These are phyloP conservation scores for Laticauda laticaudata DNA, from an alignment of 2,113 vertebrate genomes.

Conservation along the genomic window DNA sequence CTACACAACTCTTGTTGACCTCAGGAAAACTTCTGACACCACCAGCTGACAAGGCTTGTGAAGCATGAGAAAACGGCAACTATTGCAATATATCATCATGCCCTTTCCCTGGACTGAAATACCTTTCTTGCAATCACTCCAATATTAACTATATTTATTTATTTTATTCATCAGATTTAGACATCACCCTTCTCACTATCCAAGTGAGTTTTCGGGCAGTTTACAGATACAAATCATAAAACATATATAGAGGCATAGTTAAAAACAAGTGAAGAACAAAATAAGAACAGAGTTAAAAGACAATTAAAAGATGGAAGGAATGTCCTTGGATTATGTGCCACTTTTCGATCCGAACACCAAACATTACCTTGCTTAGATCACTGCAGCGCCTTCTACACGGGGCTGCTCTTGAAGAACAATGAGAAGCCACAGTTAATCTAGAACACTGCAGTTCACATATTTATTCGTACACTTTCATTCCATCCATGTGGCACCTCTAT, in stretches of 20 bases:
- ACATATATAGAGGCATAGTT: background rate
- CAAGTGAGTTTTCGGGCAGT: background rate
- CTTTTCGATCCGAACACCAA: background rate
- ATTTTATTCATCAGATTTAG: background rate
- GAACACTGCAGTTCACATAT: background rate
- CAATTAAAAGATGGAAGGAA: background rate
- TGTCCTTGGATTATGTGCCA: background rate
- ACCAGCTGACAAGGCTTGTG: background rate
- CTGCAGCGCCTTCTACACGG: background rate
- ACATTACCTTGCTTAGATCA: background rate
- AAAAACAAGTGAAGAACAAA: background rate
- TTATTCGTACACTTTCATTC: background rate
- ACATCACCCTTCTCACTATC: background rate
- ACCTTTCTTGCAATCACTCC: background rate
- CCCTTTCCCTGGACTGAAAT: background rate
- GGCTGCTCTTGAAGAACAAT: background rate
- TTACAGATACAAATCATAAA: background rate
- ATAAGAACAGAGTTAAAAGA: background rate
- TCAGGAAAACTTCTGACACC: background rate
- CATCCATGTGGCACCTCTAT: background rate
- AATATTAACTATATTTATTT: background rate
- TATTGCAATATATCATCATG: background rate
- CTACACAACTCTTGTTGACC: background rate
- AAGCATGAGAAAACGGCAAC: background rate
- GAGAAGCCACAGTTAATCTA: background rate